Conservation (phyloP, 2,113 vertebrate genomes). For the Amphilophus citrinellus region DNA sequence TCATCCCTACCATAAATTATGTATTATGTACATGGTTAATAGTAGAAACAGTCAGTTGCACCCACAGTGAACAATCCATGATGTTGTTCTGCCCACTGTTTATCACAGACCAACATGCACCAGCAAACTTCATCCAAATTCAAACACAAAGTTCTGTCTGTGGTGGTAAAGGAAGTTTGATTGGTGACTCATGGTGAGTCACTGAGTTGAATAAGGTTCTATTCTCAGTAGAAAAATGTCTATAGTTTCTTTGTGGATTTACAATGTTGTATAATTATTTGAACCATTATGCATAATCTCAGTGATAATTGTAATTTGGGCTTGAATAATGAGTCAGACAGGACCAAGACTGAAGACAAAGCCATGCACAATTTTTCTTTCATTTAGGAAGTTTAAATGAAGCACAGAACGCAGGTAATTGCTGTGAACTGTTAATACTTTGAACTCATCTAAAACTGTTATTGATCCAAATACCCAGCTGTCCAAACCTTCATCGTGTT, state of each 20-base stretch:
- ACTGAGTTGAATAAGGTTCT: not conserved
- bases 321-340: not conserved
- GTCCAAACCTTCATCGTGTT: not conserved
- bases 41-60: not conserved
- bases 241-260: not conserved
- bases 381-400: not conserved
- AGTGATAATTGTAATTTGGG: not conserved
- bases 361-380: not conserved
- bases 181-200: not conserved
- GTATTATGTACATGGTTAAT: not conserved
- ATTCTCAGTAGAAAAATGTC: not conserved
- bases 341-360: not conserved
- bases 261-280: not conserved
- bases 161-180: not conserved
- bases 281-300: not conserved
- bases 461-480: rapidly evolving
- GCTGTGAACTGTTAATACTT: not conserved
- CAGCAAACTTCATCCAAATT: not conserved
- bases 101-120: not conserved
- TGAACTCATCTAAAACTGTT: not conserved
- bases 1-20: not conserved
- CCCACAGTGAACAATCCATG: not conserved
- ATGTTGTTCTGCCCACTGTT: not conserved
- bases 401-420: not conserved
- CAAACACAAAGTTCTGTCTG: not conserved